A percentile compares a stretch with the other conserved stretches of the same genome.
phyloP scores from a whole-genome alignment of 2,113 vertebrate species.

The Pica pica region DNA sequence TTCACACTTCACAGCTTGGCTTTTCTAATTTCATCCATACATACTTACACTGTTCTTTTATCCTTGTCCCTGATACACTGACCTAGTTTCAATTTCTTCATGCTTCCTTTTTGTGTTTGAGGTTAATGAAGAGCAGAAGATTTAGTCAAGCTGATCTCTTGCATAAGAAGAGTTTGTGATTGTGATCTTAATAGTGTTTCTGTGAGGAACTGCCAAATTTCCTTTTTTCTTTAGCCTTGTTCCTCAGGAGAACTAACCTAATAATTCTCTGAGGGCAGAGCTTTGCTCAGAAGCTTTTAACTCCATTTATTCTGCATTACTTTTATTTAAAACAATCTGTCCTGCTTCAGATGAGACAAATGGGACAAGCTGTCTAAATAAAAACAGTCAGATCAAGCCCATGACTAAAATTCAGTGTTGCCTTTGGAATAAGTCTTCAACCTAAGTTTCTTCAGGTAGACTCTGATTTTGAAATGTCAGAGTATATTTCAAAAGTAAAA shows the following conservation, averaged over 20 bases:
- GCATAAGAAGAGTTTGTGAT: slow-evolving; percentile 38
- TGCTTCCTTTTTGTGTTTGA: slow-evolving; percentile 33
- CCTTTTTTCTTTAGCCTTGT: slow-evolving; percentile 20
- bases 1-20: background rate
- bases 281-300: slow-evolving; percentile 30
- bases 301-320: slow-evolving; percentile 37
- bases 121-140: slow-evolving; percentile 55
- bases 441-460: background rate
- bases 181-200: slow-evolving; percentile 47
- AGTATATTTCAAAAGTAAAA: background rate
- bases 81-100: slow-evolving; percentile 44
- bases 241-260: slow-evolving; percentile 51
- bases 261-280: slow-evolving; percentile 44
- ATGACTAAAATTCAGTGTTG: background rate
- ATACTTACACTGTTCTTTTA: slow-evolving; percentile 24
- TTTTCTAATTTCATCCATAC: slow-evolving; percentile 6
- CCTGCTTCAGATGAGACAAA: slow-evolving; percentile 20
- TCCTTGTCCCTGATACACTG: slow-evolving; percentile 52
- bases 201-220: slow-evolving; percentile 42
- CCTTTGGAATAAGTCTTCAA: background rate
- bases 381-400: background rate
- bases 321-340: slow-evolving; percentile 35
- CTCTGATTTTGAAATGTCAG: background rate
- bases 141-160: slow-evolving; percentile 37
- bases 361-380: background rate